Percentiles rank a stretch among this genome's conserved stretches.
Conservation (phyloP, 2,113 vertebrate species). For the Corythoichthys haematopterus region DNA sequence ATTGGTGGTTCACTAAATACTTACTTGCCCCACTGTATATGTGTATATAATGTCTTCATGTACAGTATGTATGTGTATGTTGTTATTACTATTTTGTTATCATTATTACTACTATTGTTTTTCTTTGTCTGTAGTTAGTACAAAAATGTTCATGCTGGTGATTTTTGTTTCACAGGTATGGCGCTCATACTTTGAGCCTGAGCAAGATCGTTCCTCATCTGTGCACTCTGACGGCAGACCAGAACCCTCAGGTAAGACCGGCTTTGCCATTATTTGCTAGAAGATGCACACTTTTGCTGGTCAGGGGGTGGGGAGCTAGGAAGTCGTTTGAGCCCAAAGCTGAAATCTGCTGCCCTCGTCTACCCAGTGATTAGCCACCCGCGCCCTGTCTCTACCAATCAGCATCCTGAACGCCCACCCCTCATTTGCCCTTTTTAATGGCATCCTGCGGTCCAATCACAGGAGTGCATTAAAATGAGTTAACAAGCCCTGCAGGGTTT, state of each 20-base stretch:
- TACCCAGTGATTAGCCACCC: slow-evolving; percentile 59
- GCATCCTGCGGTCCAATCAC: slow-evolving; percentile 36
- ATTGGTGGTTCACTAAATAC: too few species aligned
- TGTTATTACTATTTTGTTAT: too few species aligned
- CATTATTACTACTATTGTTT: too few species aligned
- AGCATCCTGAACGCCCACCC: slow-evolving; percentile 21
- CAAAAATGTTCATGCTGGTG: not conserved
- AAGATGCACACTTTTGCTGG: slow-evolving; percentile 22
- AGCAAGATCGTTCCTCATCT: slow-evolving; percentile 91
- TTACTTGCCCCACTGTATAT: too few species aligned
- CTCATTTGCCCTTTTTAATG: slow-evolving; percentile 28
- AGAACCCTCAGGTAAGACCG: slow-evolving; percentile 85
- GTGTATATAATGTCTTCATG: too few species aligned
- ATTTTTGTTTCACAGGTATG: slow-evolving; percentile 67
- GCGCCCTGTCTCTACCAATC: slow-evolving; percentile 49
- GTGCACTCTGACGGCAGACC: slow-evolving; percentile 84
- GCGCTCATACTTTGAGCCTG: slow-evolving; percentile 81
- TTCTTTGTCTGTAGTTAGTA: too few species aligned
- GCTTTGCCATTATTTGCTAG: slow-evolving; percentile 48
- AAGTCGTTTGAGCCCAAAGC: slow-evolving; percentile 36
- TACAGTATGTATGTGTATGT: not conserved
- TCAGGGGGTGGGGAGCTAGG: slow-evolving; percentile 9
- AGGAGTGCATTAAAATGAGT: slow-evolving; percentile 10
- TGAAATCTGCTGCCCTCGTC: slow-evolving; percentile 50
- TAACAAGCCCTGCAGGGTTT: slow-evolving; percentile 22